Evolutionary conservation across 2,888 invertebrate genomes (phyloP), one percentile per base, ranked within the genome.

Genomic region (Thymelicus sylvestris): DNA sequence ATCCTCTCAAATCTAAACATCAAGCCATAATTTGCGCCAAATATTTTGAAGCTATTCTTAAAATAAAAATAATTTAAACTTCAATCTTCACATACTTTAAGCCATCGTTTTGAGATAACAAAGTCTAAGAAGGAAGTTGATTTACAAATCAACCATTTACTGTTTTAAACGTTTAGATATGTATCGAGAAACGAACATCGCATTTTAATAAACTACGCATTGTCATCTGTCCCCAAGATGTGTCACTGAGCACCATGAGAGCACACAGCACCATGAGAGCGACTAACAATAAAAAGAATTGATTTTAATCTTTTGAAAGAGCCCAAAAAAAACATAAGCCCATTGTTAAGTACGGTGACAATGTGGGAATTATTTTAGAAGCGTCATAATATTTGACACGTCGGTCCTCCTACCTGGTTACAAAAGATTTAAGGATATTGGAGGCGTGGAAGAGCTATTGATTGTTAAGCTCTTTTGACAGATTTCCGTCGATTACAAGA

Each of bases 371-470:
- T 63, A 64, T 64, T 59, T 81, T 81, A 76, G 76, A 81, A 75
- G 79, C 79, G 85, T 86, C 86, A 84, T 78, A 85, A 85, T 75
- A 85, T 83, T 82, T 84, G 84, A 85, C 80, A 77, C 64, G 63
- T 48, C 48, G 69, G 38, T 62, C 64, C 59, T 69, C 59, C 69
- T 69, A 64, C 69, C 69, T 64, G 64, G 39, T 31, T 47, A 69
- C 64, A 39, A 64, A 44, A 64, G 57, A 59, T 38, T 57, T 59
- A 55, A 63, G 47, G 48, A 68, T 48, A 19, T 57, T 31, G 57
- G 63, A 68, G 69, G 48, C 69, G 57, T 55, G 50, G n/a, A 44
- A 47, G 47, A 48, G 48, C 48, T 64, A 69, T 69, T 64, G 63
- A 68, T 68, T 68, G 63, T 68, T 69, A 59, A 67, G 69, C 64